Conservation (phyloP, 1,140 invertebrate genomes). For the Chironomus striatipennis region DNA sequence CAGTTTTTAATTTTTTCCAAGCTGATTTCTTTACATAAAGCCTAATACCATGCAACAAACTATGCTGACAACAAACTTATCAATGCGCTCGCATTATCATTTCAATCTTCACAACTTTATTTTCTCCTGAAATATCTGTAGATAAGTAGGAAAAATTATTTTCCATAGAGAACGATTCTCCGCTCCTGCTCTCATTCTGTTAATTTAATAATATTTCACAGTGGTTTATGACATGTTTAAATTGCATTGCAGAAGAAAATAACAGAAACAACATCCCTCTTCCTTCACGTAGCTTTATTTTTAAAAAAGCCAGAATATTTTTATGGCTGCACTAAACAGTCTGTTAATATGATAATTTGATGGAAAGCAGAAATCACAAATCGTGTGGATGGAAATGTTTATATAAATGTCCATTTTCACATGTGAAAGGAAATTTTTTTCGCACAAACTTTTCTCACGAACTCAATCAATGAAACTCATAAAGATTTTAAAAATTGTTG, state of each 20-base stretch:
- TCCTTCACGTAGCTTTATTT: no score
- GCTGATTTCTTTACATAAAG: no score
- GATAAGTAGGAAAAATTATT: no score
- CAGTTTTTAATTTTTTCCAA: no score
- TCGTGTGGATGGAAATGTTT: conserved; percentile 4
- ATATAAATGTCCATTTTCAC: neutral
- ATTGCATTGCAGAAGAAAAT: neutral
- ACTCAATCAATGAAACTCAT: no score
- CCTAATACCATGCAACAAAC: no score
- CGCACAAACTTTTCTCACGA: no score
- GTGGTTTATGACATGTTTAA: neutral
- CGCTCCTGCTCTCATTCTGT: neutral
- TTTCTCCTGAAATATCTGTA: no score
- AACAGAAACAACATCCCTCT: neutral
- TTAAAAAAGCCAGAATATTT: no score
- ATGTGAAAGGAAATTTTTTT: neutral
- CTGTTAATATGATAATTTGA: neutral
- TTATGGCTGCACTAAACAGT: neutral
- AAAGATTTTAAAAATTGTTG: no score
- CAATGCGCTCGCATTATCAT: neutral
- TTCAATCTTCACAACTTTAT: neutral
- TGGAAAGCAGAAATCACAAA: conserved; percentile 12
- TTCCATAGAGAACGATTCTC: neutral
- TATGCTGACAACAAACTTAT: no score
- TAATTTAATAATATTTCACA: neutral